phyloP scores from a whole-genome alignment of 2,888 invertebrate species.

The Zaprionus bogoriensis region DNA sequence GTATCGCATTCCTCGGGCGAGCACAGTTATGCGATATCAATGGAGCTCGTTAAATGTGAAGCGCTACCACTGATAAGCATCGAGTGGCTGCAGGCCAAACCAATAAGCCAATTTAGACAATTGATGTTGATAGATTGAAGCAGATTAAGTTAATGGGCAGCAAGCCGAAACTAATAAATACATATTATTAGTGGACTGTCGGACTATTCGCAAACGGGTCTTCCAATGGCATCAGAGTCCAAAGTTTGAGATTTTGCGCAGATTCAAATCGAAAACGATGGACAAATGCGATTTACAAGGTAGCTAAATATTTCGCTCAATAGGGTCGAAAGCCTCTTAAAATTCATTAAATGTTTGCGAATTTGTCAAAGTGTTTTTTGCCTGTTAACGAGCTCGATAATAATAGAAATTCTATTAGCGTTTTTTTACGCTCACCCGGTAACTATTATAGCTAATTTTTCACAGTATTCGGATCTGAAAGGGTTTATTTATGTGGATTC shows the following conservation, averaged over 20 bases:
- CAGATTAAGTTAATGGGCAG: conserved; percentile 49
- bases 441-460: conserved; percentile 10
- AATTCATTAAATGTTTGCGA: conserved; percentile 42
- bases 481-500: conserved; percentile 29
- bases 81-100: conserved; percentile 10
- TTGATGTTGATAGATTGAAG: conserved; percentile 51
- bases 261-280: not conserved
- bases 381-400: conserved; percentile 4
- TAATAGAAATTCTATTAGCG: conserved; percentile 39
- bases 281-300: conserved; percentile 4
- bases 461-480: conserved; percentile 8
- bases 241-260: too few relatives aligned
- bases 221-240: conserved; percentile 9
- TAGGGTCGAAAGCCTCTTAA: conserved; percentile 33
- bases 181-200: conserved; percentile 37
- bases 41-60: conserved; percentile 57
- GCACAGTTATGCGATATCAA: conserved; percentile 53
- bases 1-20: conserved; percentile 9
- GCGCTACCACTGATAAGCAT: conserved; percentile 57
- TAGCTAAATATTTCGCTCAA: conserved; percentile 5
- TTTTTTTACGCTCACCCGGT: not conserved
- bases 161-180: conserved; percentile 34
- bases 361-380: conserved; percentile 55
- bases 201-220: conserved; percentile 53
- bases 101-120: conserved; percentile 27